A percentile compares a stretch with the other conserved stretches of the same genome.
phyloP scores from a whole-genome alignment of 1,140 invertebrate species.

The Drosophila ironensis region DNA sequence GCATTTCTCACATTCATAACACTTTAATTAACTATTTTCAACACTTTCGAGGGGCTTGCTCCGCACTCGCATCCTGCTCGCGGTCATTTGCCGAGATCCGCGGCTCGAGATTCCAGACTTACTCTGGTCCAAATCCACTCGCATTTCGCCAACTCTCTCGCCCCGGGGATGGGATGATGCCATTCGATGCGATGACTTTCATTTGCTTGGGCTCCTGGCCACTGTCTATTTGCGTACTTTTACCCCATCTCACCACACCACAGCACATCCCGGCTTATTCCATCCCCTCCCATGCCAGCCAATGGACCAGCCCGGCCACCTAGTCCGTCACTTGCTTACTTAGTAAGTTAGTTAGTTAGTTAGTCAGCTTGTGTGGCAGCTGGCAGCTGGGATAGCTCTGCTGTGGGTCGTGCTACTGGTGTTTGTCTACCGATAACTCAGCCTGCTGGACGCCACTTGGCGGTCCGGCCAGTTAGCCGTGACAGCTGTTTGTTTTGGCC shows the following conservation, averaged over 20 bases:
- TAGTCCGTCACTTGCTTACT: conserved; percentile 1
- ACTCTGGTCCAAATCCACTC: conserved; percentile 3
- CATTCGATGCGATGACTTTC: conserved; percentile 46
- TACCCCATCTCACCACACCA: conserved; percentile 26
- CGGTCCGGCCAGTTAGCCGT: conserved; percentile 13
- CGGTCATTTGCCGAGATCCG: conserved; percentile 45
- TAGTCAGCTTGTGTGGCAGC: neutral
- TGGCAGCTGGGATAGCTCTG: conserved; percentile 4
- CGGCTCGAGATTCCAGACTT: conserved; percentile 10
- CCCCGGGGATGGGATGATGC: conserved; percentile 40
- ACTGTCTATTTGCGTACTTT: conserved; percentile 72
- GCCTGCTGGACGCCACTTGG: conserved; percentile 30
- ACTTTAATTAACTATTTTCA: conserved; percentile 69
- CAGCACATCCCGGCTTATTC: neutral
- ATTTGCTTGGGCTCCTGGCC: conserved; percentile 58
- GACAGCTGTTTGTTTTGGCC: conserved; percentile 57
- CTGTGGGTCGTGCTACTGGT: conserved; percentile 34
- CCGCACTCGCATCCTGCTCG: conserved; percentile 49
- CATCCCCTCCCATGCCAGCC: conserved; percentile 19
- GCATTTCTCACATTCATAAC: conserved; percentile 76
- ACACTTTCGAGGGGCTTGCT: conserved; percentile 52
- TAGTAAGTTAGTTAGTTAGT: conserved; percentile 25
- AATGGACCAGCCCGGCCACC: neutral
- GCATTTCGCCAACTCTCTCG: conserved; percentile 53
- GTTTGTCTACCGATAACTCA: conserved; percentile 33